phyloP scores from a whole-genome alignment of 2,113 vertebrate genomes.

The Puma concolor region DNA sequence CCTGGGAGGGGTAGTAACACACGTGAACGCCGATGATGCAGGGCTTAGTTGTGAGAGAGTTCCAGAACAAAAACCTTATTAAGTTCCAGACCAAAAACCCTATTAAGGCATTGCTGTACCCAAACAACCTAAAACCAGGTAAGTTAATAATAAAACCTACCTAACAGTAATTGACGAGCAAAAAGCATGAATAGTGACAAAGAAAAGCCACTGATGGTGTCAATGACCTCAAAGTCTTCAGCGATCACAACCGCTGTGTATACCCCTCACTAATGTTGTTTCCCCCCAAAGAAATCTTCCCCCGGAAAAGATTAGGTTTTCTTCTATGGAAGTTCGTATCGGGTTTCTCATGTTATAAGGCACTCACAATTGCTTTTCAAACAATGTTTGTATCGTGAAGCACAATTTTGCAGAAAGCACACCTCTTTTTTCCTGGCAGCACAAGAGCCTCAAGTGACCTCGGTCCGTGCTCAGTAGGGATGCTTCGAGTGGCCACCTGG shows the following conservation, averaged over 20 bases:
- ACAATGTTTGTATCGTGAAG: neutral
- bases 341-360: neutral
- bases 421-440: neutral
- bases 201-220: neutral
- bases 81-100: neutral
- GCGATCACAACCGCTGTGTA: accelerated
- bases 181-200: neutral
- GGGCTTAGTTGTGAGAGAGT: neutral
- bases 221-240: neutral
- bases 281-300: too few relatives aligned
- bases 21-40: accelerated
- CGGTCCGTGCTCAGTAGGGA: accelerated
- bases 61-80: neutral
- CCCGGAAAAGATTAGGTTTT: neutral
- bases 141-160: neutral
- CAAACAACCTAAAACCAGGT: neutral
- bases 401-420: neutral
- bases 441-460: neutral
- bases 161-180: neutral
- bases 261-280: neutral
- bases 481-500: neutral
- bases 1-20: neutral
- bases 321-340: neutral
- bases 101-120: neutral
- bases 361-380: neutral